phyloP scores from a whole-genome alignment of 2,797 vertebrate species.

The Cryptoprocta ferox region DNA sequence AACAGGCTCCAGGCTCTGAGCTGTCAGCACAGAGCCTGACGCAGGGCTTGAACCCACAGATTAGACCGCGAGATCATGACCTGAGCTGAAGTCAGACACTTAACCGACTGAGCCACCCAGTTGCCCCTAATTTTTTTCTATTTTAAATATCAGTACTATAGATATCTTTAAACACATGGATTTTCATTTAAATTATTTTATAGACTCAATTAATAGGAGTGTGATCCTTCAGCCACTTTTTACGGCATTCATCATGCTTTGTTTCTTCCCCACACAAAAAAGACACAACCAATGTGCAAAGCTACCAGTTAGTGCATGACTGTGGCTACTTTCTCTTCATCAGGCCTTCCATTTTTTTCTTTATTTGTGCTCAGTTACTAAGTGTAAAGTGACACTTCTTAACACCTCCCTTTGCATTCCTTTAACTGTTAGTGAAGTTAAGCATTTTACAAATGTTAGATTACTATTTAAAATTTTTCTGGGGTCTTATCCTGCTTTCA shows the following conservation, averaged over 20 bases:
- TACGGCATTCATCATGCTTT: not conserved
- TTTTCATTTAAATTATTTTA: constrained; percentile 43
- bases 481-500: not conserved
- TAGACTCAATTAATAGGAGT: constrained; percentile 9
- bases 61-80: too few species aligned
- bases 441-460: not conserved
- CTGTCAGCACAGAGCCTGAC: too few species aligned
- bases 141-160: not conserved
- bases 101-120: too few species aligned
- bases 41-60: too few species aligned
- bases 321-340: not conserved
- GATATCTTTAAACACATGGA: not conserved
- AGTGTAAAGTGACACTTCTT: not conserved
- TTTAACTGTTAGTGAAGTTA: constrained; percentile 40
- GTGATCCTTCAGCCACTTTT: not conserved
- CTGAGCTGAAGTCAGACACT: too few species aligned
- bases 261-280: not conserved
- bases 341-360: not conserved
- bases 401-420: not conserved
- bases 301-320: not conserved
- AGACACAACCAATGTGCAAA: not conserved
- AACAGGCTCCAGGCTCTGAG: too few species aligned
- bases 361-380: not conserved
- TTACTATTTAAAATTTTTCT: not conserved
- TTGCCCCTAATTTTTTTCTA: not conserved